Percentiles rank a stretch among this genome's conserved stretches.
Evolutionary conservation across 1,140 invertebrate species (phyloP).

Genomic region (Hypothenemus hampei): DNA sequence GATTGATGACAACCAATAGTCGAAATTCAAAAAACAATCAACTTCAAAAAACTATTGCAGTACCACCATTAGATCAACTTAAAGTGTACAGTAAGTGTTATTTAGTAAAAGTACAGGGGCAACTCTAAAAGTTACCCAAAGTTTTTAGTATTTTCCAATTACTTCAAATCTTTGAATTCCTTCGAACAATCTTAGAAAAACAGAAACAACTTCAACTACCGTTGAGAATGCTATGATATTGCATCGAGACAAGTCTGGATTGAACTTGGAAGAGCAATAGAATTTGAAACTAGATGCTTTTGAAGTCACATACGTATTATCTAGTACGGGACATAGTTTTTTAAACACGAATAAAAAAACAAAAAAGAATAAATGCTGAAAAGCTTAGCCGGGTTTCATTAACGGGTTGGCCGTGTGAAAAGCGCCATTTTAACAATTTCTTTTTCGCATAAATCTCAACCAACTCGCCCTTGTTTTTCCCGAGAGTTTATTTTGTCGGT

Average conservation of each 20-base stretch:
- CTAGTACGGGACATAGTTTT: no score
- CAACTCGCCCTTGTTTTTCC: conserved; percentile 14
- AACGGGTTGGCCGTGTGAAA: conserved; percentile 17
- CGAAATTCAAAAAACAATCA: conserved; percentile 43
- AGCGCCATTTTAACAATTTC: conserved; percentile 17
- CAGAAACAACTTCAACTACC: no score
- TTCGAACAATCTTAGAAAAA: no score
- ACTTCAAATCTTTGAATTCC: no score
- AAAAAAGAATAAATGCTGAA: conserved; percentile 16
- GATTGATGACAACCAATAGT: conserved; percentile 41
- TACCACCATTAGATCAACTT: conserved; percentile 43
- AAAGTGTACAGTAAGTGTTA: conserved; percentile 45
- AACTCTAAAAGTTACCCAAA: no score
- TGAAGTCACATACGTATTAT: no score
- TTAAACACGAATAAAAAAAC: conserved; percentile 5
- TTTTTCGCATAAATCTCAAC: conserved; percentile 18
- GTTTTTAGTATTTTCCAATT: no score
- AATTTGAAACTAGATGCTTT: no score
- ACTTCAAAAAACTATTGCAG: conserved; percentile 36
- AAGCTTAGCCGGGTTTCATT: conserved; percentile 17
- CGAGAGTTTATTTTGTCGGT: conserved; percentile 17
- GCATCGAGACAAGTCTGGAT: no score
- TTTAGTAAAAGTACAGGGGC: no score
- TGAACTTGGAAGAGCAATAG: no score
- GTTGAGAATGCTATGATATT: no score